Base-by-base conservation (phyloP, 2,113 vertebrate species). In the Corapipo altera region DNA sequence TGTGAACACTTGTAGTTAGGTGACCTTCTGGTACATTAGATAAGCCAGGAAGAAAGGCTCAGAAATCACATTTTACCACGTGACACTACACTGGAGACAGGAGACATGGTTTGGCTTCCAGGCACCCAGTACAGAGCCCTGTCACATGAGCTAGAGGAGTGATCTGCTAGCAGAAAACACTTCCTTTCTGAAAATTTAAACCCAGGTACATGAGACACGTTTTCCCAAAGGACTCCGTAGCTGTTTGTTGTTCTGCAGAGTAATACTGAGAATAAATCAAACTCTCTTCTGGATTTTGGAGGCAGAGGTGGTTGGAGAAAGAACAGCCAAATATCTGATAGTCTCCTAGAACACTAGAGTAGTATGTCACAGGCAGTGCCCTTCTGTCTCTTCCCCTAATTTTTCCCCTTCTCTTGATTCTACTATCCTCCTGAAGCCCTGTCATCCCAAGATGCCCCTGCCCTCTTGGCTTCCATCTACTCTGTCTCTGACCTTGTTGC, bases 231-330 rank as follows among this genome's bases (percentile, higher is more conserved):
- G 78, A 24, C 24, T 87, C 39, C 21, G 16, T 74, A 64, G 81
- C 32, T 83, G 28, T 90, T 84, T 71, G 72, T 41, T 30, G 6
- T 66, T 95, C 57, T 0, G 1, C 33, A 80, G 35, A 84, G 24
- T 51, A 80, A 86, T 54, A 9, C 41, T 67, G 41, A 51, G 59
- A 64, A 89, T 62, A 71, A 89, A 95, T 80, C 51, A 86, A 58
- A 19, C 26, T 86, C 15, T 83, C 15, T 71, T 89, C 59, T 77
- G 59, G 26, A 18, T 84, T 84, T 86, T 88, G 28, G 41, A 89
- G 67, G 52, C 32, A 37, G n/a, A 94, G 22, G 11, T 77, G 22
- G 54, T 81, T 91, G 54, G 39, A 93, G 81, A 89, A 94, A 94
- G n/a, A 94, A 9, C 13, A 66, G 70, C 20, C 74, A 95, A 77